A percentile compares a stretch with the other conserved stretches of the same genome.
Conservation (phyloP, 53 echinoderm and acorn worm genomes). For the Paracentrotus lividus region DNA sequence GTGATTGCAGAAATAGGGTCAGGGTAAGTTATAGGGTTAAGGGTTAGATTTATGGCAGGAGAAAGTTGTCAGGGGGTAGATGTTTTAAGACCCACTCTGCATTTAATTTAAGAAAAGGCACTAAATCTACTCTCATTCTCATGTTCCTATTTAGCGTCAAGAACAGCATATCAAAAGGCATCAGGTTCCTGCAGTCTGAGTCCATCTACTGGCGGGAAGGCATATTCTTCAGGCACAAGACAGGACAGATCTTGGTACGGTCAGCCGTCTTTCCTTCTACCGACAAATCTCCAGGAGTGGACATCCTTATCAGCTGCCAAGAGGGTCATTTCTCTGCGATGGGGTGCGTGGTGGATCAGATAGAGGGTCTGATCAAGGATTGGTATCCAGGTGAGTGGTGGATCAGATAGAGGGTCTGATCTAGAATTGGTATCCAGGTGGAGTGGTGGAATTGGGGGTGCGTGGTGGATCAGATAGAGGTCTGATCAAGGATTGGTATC, state of each 20-base stretch:
- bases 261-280: slow-evolving; percentile 60
- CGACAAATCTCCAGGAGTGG: slow-evolving; percentile 75
- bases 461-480: slow-evolving; percentile 82
- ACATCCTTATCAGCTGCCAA: slow-evolving; percentile 75
- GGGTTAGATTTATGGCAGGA: no score
- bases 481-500: slow-evolving; percentile 84
- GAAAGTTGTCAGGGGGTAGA: no score
- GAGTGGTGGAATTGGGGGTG: slow-evolving; percentile 85
- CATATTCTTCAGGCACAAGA: slow-evolving; percentile 77
- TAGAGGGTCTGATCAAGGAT: slow-evolving; percentile 85
- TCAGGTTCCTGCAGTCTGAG: slow-evolving; percentile 62
- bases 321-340: slow-evolving; percentile 76
- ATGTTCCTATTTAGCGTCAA: slow-evolving; percentile 2
- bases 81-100: no score
- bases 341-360: slow-evolving; percentile 90
- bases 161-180: slow-evolving; percentile 45
- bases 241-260: slow-evolving; percentile 78
- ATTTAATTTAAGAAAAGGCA: no score
- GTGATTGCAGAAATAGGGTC: no score
- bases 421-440: slow-evolving; percentile 93
- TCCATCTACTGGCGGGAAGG: slow-evolving; percentile 87
- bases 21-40: no score
- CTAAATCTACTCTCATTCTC: no score
- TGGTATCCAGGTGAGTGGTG: slow-evolving; percentile 92
- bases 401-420: slow-evolving; percentile 87